These are phyloP conservation scores for Drosophila lini DNA, from an alignment of 1,140 invertebrate genomes.

Conservation along the genomic window DNA sequence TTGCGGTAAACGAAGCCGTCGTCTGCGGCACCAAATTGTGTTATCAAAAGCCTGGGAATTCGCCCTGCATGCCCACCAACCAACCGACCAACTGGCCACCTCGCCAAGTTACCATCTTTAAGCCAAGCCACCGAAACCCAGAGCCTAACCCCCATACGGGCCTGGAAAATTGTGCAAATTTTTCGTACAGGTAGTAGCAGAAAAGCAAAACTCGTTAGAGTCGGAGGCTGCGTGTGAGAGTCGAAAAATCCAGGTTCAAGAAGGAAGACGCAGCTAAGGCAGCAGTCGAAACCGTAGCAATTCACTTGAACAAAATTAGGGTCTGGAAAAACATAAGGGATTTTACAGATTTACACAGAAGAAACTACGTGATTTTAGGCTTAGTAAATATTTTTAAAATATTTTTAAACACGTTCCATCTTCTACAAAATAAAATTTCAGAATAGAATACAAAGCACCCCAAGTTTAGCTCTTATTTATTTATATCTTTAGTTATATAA, in stretches of 20 bases:
- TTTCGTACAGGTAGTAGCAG: conserved; percentile 69
- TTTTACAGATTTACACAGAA: background rate
- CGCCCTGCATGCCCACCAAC: conserved; percentile 69
- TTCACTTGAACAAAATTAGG: conserved; percentile 19
- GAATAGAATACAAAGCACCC: background rate
- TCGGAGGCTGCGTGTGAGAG: conserved; percentile 74
- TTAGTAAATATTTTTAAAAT: background rate
- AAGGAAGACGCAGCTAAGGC: conserved; percentile 14
- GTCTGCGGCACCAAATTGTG: conserved; percentile 71
- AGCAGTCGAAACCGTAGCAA: conserved; percentile 19
- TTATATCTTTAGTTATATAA: no score
- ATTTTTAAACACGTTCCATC: background rate
- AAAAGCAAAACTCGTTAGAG: conserved; percentile 75
- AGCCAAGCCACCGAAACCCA: conserved; percentile 27
- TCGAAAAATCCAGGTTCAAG: conserved; percentile 17
- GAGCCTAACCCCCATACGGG: conserved; percentile 61
- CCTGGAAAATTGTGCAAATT: conserved; percentile 64
- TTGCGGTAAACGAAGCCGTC: conserved; percentile 76
- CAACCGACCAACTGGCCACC: conserved; percentile 14
- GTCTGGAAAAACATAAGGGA: background rate
- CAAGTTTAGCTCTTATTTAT: no score
- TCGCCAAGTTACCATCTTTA: conserved; percentile 13
- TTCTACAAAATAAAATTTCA: background rate
- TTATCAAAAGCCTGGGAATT: conserved; percentile 82
- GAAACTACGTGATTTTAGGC: background rate